These are phyloP conservation scores for Drosophila ercepeae DNA, from an alignment of 1,140 invertebrate species.

Conservation along the genomic window DNA sequence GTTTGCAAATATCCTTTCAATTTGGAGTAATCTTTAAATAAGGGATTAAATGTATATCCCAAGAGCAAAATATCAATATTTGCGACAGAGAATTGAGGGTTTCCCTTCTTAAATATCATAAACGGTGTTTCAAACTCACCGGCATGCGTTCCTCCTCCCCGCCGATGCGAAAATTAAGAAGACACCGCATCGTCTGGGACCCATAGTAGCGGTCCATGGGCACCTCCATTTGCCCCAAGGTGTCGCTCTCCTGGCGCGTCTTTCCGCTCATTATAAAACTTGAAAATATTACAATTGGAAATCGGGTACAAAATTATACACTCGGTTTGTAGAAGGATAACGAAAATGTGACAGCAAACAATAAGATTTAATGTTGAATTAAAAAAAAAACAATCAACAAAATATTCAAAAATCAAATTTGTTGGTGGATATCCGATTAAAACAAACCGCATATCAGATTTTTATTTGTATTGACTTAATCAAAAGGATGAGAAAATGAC, in stretches of 20 bases:
- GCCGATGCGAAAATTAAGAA: conserved; percentile 99
- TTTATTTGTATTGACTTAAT: no score
- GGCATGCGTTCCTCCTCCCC: conserved; percentile 96
- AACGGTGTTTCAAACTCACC: conserved; percentile 85
- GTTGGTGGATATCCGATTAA: no score
- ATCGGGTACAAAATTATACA: background rate
- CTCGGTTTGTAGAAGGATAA: background rate
- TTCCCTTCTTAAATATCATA: no score
- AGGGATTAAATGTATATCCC: no score
- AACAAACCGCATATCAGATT: no score
- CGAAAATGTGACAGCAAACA: conserved; percentile 8
- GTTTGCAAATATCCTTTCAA: no score
- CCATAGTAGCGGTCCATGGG: conserved; percentile 97
- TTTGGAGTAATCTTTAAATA: no score
- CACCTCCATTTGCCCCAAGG: conserved; percentile 96
- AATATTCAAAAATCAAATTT: no score
- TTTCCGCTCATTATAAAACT: conserved; percentile 1
- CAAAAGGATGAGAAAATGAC: no score
- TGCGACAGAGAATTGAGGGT: no score
- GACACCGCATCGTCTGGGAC: conserved; percentile 97
- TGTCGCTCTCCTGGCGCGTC: conserved; percentile 91
- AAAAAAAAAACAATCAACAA: no score
- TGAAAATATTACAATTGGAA: background rate
- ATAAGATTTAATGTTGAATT: background rate
- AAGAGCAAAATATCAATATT: no score